Evolutionary conservation across 2,113 vertebrate species (phyloP).

Genomic region (Ailuropoda melanoleuca): DNA sequence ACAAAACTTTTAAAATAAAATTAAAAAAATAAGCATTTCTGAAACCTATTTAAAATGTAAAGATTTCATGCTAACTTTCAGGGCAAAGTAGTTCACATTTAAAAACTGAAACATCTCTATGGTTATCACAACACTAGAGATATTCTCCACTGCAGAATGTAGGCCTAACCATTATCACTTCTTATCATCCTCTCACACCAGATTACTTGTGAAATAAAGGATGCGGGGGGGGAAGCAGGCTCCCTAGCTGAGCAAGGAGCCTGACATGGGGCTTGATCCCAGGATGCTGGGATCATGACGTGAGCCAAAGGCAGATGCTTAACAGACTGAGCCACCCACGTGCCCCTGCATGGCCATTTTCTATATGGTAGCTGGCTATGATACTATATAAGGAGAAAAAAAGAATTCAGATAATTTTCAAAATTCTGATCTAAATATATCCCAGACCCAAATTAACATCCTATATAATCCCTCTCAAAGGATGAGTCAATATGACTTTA

Average conservation of each 20-base stretch:
- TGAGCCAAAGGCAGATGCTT: not conserved
- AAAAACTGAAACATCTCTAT: conserved; percentile 75
- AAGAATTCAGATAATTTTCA: conserved; percentile 37
- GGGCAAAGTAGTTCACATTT: conserved; percentile 71
- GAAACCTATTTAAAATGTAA: conserved; percentile 79
- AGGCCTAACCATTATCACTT: conserved; percentile 72
- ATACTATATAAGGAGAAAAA: conserved; percentile 14
- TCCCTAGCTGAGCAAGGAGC: not conserved
- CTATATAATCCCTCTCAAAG: not conserved
- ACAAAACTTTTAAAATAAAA: conserved; percentile 69
- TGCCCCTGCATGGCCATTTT: not conserved
- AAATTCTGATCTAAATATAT: conserved; percentile 52
- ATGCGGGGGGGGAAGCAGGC: not conserved
- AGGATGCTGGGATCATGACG: not conserved
- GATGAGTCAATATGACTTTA: not conserved
- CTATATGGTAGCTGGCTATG: not conserved
- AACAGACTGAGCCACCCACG: not conserved
- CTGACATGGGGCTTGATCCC: not conserved
- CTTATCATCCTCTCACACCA: conserved; percentile 62
- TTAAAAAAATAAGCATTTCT: conserved; percentile 70
- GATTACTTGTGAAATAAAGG: conserved; percentile 72
- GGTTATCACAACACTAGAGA: conserved; percentile 65
- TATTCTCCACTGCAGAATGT: conserved; percentile 66
- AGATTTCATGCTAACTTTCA: conserved; percentile 76
- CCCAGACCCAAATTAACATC: conserved; percentile 8